These are phyloP conservation scores for Pseudopleuronectes americanus DNA, from an alignment of 2,797 vertebrate genomes.

Conservation along the genomic window DNA sequence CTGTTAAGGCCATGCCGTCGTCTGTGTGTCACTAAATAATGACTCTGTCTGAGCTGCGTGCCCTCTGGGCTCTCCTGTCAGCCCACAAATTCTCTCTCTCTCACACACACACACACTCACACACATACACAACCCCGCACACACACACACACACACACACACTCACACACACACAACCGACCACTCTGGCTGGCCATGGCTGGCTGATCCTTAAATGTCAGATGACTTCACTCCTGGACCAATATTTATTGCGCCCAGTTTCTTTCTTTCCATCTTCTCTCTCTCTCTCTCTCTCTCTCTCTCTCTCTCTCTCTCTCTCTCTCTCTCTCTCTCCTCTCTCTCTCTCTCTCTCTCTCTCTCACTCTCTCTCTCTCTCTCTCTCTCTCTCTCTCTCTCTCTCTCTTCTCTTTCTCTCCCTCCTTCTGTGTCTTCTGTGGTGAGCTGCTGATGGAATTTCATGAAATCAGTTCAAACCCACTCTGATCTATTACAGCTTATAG, in stretches of 20 bases:
- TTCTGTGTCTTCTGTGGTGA: conserved; percentile 12
- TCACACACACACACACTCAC: no score
- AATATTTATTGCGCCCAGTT: conserved; percentile 65
- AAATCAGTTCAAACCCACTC: background rate
- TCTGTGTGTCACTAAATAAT: conserved; percentile 80
- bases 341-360: conserved; percentile 14
- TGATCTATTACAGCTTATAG: background rate
- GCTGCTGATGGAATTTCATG: background rate
- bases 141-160: conserved; percentile 22
- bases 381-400: conserved; percentile 33
- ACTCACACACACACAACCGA: conserved; percentile 17
- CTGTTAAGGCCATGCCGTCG: conserved; percentile 59
- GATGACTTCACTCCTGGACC: conserved; percentile 76
- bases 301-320: conserved; percentile 20
- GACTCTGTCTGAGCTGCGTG: conserved; percentile 74
- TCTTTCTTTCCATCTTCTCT: conserved; percentile 23
- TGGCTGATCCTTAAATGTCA: conserved; percentile 86
- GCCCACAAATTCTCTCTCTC: conserved; percentile 25
- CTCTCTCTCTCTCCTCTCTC: conserved; percentile 16
- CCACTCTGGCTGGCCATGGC: conserved; percentile 60
- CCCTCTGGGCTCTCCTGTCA: conserved; percentile 75
- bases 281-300: conserved; percentile 29
- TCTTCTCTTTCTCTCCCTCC: conserved; percentile 15
- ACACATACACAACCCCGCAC: conserved; percentile 2
- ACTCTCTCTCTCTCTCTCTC: conserved; percentile 18